Conservation (phyloP, 2,113 vertebrate genomes). For the Sphyrna mokarran region DNA sequence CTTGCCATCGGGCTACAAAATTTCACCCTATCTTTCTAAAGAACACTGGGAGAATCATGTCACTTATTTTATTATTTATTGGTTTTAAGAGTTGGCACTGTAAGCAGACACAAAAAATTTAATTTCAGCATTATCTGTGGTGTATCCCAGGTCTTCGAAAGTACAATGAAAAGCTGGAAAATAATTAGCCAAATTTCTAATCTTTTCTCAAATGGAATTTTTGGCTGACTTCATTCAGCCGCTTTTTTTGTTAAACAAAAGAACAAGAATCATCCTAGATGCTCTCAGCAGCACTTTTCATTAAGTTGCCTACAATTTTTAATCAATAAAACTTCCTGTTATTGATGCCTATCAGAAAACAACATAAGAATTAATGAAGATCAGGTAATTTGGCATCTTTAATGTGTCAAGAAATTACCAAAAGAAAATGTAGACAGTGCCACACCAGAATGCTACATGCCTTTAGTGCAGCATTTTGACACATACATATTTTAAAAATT, state of each 20-base stretch:
- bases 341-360: neutral
- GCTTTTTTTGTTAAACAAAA: conserved; percentile 49
- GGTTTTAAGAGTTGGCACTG: neutral
- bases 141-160: neutral
- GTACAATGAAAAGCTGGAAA: neutral
- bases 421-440: neutral
- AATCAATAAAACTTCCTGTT: conserved; percentile 8
- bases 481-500: neutral
- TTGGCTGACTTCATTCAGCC: conserved; percentile 43
- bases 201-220: conserved; percentile 40
- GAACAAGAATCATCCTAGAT: conserved; percentile 40
- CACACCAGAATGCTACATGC: neutral
- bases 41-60: neutral
- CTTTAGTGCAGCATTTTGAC: neutral
- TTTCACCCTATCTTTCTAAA: neutral
- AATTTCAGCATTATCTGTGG: neutral
- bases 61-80: neutral
- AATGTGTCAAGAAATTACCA: conserved; percentile 3
- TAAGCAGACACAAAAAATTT: neutral
- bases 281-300: conserved; percentile 45
- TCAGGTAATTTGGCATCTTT: neutral
- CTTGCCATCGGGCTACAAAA: too few species aligned
- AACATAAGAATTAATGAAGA: neutral
- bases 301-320: conserved; percentile 49
- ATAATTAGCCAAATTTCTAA: neutral